Percentiles rank a stretch among this genome's conserved stretches.
phyloP scores from a whole-genome alignment of 2,797 vertebrate genomes.

The Oceanodroma leucorhoa region DNA sequence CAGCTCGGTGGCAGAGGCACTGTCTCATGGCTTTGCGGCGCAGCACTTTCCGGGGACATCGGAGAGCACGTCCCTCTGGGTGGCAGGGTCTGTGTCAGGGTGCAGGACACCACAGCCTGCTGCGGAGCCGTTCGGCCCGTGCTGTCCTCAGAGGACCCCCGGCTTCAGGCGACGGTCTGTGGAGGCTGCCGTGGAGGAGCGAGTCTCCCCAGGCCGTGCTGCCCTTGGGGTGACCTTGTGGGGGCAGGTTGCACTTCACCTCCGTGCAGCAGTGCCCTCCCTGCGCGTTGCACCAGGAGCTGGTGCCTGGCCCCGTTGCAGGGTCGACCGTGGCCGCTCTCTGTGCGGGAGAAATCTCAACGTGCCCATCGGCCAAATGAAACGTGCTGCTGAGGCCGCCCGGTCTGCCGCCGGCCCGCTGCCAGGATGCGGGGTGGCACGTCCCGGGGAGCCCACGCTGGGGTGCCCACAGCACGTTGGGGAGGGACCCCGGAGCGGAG shows the following conservation, averaged over 20 bases:
- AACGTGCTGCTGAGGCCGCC: too few relatives aligned
- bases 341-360: accelerated
- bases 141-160: neutral
- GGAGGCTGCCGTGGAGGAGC: neutral
- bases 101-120: neutral
- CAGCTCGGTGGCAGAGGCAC: neutral
- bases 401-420: accelerated
- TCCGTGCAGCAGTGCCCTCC: neutral
- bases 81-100: accelerated
- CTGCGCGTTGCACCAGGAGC: accelerated
- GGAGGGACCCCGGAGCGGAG: accelerated
- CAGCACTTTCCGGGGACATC: neutral
- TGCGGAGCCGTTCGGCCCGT: neutral
- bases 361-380: accelerated
- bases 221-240: neutral
- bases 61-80: accelerated
- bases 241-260: neutral
- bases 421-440: too few relatives aligned
- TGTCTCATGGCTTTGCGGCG: neutral
- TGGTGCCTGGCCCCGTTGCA: neutral
- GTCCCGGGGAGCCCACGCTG: accelerated
- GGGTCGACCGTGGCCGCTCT: accelerated
- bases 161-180: neutral
- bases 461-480: neutral
- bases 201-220: neutral